Evolutionary conservation across 2,888 invertebrate genomes (phyloP), one percentile per base, ranked within the genome.

Genomic region (Drosophila borealis): DNA sequence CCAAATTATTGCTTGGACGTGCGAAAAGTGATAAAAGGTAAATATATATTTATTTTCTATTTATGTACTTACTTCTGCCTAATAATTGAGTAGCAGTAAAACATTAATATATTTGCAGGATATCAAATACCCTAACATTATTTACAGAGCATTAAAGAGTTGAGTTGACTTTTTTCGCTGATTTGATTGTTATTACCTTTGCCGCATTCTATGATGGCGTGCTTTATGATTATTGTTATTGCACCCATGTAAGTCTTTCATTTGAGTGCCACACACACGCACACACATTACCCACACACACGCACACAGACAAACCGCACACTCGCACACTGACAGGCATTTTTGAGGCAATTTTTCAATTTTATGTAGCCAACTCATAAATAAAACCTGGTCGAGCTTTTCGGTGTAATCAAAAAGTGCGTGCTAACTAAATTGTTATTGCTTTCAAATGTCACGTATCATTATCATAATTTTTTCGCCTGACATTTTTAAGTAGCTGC

Each of bases 371-470:
- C 73, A 75, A 80, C 65, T 73, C 82, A 82, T 82, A 82, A 82
- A 82, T 82, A 85, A 76, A 76, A 76, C 64, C 64, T 63, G 74
- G 66, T 13, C 59, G 65, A 69, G 65, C 41, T 55, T 48, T 53
- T 62, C n/a, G 48, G 45, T 68, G 74, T 79, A 84, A 86, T 86
- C 83, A 86, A 81, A 86, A 84, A 77, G 79, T 83, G 84, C 67
- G 87, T 82, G 88, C 89, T 85, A 89, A 84, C 84, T 84, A 84
- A 84, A 84, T 89, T 89, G 85, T 84, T 89, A 89, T 84, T 89
- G 84, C 84, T 88, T 84, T 89, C 89, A 85, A 88, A 89, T 84
- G 84, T 84, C 84, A 89, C 84, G 84, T 84, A 89, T 85, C 84
- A 84, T 84, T 84, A 89, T 89, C 89, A 84, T 84, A 84, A 88